phyloP scores from a whole-genome alignment of 1,140 invertebrate genomes.

The Ceratosolen solmsi region DNA sequence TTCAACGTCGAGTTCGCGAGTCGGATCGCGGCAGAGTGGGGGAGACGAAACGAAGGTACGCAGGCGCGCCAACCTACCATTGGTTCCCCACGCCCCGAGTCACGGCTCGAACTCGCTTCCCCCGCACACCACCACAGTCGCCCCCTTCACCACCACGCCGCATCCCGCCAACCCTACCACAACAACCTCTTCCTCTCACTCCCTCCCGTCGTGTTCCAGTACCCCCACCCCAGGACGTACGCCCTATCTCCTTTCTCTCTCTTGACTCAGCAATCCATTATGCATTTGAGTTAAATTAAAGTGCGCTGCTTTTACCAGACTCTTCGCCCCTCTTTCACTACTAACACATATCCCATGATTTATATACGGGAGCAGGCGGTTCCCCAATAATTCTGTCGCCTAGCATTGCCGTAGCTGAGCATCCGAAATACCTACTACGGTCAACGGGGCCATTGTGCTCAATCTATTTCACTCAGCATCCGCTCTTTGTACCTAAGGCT shows the following conservation, averaged over 20 bases:
- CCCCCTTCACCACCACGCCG: neutral
- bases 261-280: constrained; percentile 34
- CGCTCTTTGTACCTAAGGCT: neutral
- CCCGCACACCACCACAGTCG: neutral
- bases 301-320: neutral
- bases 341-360: neutral
- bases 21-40: neutral
- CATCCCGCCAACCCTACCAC: too few species aligned
- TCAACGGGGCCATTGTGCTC: neutral
- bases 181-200: neutral
- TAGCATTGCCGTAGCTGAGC: neutral
- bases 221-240: too few species aligned
- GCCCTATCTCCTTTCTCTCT: too few species aligned
- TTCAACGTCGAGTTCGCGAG: neutral
- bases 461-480: constrained; percentile 10
- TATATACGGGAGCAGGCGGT: constrained; percentile 1
- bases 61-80: constrained; percentile 7
- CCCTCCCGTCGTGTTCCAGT: too few species aligned
- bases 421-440: constrained; percentile 5
- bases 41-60: neutral
- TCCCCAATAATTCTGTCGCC: constrained; percentile 27
- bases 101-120: too few species aligned
- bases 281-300: constrained; percentile 44
- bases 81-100: constrained; percentile 20
- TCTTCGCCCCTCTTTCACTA: neutral